A percentile compares a stretch with the other conserved stretches of the same genome.
Conservation (phyloP, 1,140 invertebrate genomes). For the Matsumurasca onukii region DNA sequence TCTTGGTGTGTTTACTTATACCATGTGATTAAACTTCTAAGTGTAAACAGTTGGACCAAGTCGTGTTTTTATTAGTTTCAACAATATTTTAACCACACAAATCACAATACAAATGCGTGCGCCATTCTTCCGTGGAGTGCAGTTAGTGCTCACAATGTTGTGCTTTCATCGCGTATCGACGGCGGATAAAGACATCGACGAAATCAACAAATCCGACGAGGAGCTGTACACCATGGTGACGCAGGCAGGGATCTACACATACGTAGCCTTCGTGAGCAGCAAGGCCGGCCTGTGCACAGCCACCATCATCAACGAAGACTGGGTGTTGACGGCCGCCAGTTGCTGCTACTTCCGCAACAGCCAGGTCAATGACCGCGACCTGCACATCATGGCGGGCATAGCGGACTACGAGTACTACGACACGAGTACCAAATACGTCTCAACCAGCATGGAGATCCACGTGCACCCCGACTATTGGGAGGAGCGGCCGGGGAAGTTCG, state of each 20-base stretch:
- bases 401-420: background rate
- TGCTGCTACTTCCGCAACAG: background rate
- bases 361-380: background rate
- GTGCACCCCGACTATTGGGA: background rate
- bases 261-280: slow-evolving; percentile 4
- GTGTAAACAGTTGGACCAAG: no score
- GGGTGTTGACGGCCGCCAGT: slow-evolving; percentile 2
- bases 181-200: no score
- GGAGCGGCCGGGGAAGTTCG: background rate
- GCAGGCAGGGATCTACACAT: background rate
- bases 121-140: no score
- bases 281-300: slow-evolving; percentile 1
- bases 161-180: no score
- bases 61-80: no score
- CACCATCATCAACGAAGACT: slow-evolving; percentile 3
- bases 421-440: background rate
- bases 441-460: background rate
- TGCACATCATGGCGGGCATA: background rate
- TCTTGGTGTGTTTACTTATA: no score
- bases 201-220: background rate
- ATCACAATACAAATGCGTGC: no score
- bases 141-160: no score
- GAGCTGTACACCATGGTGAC: background rate
- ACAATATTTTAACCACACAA: no score
- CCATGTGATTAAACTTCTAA: no score